Percentiles rank a stretch among this genome's conserved stretches.
Conservation (phyloP, 2,113 vertebrate species). For the Platichthys flesus region DNA sequence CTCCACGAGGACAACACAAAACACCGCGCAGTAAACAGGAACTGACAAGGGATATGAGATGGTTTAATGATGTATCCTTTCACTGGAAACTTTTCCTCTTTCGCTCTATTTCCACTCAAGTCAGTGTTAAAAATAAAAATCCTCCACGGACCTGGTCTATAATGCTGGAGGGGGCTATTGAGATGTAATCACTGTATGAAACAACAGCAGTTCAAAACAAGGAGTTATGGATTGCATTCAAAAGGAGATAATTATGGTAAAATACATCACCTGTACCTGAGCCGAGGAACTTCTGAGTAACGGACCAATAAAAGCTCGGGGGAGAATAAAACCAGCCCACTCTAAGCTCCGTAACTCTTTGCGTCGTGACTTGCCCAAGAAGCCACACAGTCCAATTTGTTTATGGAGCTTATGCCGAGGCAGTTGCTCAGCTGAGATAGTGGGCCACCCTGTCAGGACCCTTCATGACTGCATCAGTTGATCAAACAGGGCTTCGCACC, state of each 20-base stretch:
- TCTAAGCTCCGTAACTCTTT: constrained; percentile 63
- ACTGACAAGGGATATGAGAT: constrained; percentile 18
- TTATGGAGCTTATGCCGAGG: constrained; percentile 66
- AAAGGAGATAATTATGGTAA: constrained; percentile 71
- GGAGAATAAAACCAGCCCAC: constrained; percentile 61
- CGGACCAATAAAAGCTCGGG: constrained; percentile 66
- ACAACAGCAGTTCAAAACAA: constrained; percentile 62
- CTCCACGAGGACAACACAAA: constrained; percentile 19
- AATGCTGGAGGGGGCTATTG: constrained; percentile 36
- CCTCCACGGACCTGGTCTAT: constrained; percentile 8
- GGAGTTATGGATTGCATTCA: constrained; percentile 63
- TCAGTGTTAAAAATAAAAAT: constrained; percentile 34
- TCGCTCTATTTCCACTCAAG: constrained; percentile 35
- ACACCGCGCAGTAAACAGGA: constrained; percentile 16
- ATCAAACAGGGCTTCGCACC: constrained; percentile 55
- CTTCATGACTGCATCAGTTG: constrained; percentile 62
- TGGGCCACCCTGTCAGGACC: constrained; percentile 61
- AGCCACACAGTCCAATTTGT: constrained; percentile 66
- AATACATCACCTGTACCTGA: constrained; percentile 73
- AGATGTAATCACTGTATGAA: constrained; percentile 52
- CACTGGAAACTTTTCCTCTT: constrained; percentile 13
- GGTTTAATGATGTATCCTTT: constrained; percentile 7
- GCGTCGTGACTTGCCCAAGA: constrained; percentile 52
- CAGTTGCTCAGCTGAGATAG: constrained; percentile 63
- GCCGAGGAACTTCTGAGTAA: constrained; percentile 67